Conservation (phyloP, 2,888 invertebrate species). For the Prosapia bicincta region DNA sequence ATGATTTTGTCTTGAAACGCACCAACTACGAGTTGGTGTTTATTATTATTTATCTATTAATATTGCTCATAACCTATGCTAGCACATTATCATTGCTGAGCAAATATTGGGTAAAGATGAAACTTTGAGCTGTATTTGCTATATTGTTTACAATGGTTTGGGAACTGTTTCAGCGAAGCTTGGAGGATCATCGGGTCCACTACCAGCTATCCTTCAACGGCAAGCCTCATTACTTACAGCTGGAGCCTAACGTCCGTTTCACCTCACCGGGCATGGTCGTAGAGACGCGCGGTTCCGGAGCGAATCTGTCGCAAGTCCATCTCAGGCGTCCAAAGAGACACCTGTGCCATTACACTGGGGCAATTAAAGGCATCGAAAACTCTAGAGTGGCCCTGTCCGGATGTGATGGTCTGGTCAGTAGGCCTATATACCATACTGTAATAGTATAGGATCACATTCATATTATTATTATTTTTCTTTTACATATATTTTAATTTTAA, state of each 20-base stretch:
- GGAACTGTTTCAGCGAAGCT: conserved; percentile 14
- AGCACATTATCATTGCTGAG: too few relatives aligned
- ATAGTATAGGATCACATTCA: too few relatives aligned
- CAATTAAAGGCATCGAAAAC: conserved; percentile 62
- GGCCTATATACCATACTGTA: too few relatives aligned
- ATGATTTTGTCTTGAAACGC: too few relatives aligned
- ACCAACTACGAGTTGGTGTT: too few relatives aligned
- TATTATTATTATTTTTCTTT: too few relatives aligned
- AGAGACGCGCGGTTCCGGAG: conserved; percentile 42
- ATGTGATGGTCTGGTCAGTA: conserved; percentile 72
- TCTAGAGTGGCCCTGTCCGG: conserved; percentile 76
- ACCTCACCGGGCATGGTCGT: conserved; percentile 27
- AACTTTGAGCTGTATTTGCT: too few relatives aligned
- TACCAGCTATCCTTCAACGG: conserved; percentile 25
- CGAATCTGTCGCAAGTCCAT: conserved; percentile 53
- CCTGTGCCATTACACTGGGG: conserved; percentile 76
- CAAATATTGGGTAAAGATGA: too few relatives aligned
- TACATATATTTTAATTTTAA: too few relatives aligned
- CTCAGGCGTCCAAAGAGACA: conserved; percentile 47
- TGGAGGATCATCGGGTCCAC: conserved; percentile 19
- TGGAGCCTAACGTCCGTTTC: conserved; percentile 21
- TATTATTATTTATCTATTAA: too few relatives aligned
- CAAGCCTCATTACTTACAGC: conserved; percentile 8
- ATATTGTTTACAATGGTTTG: too few relatives aligned
- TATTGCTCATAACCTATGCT: too few relatives aligned